Base-by-base conservation (phyloP, 2,888 invertebrate genomes). In the Scelioninae gen. 2 region DNA sequence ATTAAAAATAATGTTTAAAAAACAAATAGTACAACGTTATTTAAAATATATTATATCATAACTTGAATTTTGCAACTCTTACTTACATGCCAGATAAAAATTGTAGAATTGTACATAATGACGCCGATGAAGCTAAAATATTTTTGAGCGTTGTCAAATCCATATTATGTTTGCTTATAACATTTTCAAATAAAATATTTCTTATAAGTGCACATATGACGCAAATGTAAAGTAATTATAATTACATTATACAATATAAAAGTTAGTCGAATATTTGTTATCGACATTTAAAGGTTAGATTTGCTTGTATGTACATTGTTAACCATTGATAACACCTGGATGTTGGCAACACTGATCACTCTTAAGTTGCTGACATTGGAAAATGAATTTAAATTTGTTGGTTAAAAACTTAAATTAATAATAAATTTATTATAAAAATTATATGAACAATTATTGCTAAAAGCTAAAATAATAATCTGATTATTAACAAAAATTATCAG, bases 11-110 rank as follows among this genome's bases (percentile, higher is more conserved):
- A n/a, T n/a, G n/a, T n/a, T n/a, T n/a, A n/a, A n/a, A n/a, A n/a
- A n/a, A n/a, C n/a, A n/a, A n/a, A n/a, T n/a, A n/a, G n/a, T n/a
- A n/a, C n/a, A n/a, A n/a, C n/a, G n/a, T n/a, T n/a, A n/a, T n/a
- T n/a, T n/a, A n/a, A n/a, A n/a, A n/a, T n/a, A n/a, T n/a, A n/a
- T n/a, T 9, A 9, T 31, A 31, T 9, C 9, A 9, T 31, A 31
- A 31, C 5, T 9, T 4, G 1, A 39, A 16, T 3, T 15, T 46
- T 39, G n/a, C n/a, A n/a, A n/a, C n/a, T n/a, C n/a, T 46, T 43
- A 91, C 93, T 91, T 90, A 96, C 96, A 90, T 89, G 87, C 96
- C 96, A 70, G 95, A 92, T 78, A 96, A 87, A 89, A 94, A 96
- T 83, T 95, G 94, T 72, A 94, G 87, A 77, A 95, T 90, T 11